Base-by-base conservation (phyloP, 1,140 invertebrate genomes). In the Anthonomus grandis region DNA sequence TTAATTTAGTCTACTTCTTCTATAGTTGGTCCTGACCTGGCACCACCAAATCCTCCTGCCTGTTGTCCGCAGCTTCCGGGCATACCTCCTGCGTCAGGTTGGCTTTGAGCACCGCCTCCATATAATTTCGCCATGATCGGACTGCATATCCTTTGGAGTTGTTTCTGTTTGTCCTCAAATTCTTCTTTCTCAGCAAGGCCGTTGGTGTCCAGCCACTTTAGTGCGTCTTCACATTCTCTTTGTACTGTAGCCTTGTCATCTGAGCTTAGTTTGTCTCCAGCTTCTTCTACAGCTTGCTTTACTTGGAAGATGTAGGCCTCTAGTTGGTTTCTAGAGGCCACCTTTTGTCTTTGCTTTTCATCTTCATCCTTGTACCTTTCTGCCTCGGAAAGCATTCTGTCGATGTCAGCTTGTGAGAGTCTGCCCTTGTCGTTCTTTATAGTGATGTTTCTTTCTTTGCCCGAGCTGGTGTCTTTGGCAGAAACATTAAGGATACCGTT, bases 401-500 rank as follows among this genome's bases (percentile, higher is more conserved):
- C 87, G 65, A 93, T 92, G 56, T 91, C 89, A 22, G 88, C 85
- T 66, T 91, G 89, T 5, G 80, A 82, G 1, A 91, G 73, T 38
- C 90, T 78, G 13, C 89, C 87, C 67, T 91, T 91, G 69, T 93
- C 90, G 67, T 92, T 92, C 17, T 86, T 90, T 57, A 92, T 91
- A 12, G 86, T 90, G 62, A 93, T 91, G 64, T 91, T 87, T 18
- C 50, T 45, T 0, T 57, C 54, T 25, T 67, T 68, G 0, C 79
- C 79, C 0, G 78, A 80, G 6, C 77, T 80, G 46, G 71, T 78
- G 25, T 78, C 80, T 47, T 79, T 72, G 0, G 79, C 80, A 0
- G 81, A 80, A 5, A 86, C 83, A 48, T 83, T 83, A 34, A 89
- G 72, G 27, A 89, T 86, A 17, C 86, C 86, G 60, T 87, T 87